Evolutionary conservation across 2,888 invertebrate genomes (phyloP).

Genomic region (Dione juno): DNA sequence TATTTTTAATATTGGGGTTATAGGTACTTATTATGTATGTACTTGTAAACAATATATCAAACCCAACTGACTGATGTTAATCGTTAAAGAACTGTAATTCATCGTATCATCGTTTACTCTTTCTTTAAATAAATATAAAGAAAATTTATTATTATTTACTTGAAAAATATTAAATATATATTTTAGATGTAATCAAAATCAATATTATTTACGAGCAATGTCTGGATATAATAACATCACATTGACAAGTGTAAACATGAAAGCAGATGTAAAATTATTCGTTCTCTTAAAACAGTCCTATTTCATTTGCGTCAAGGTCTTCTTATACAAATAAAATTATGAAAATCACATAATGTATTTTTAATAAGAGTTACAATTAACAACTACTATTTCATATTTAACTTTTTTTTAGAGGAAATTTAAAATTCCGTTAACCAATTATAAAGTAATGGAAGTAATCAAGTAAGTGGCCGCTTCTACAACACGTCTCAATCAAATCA

Average conservation of each 20-base stretch:
- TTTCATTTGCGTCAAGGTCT: background rate
- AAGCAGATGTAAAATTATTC: background rate
- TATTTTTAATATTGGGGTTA: too few relatives aligned
- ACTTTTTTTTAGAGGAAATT: slow-evolving; percentile 12
- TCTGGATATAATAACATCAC: slow-evolving; percentile 8
- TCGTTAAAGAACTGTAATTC: slow-evolving; percentile 38
- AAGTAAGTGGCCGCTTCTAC: slow-evolving; percentile 24
- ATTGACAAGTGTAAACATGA: slow-evolving; percentile 13
- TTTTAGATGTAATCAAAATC: slow-evolving; percentile 18
- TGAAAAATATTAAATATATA: slow-evolving; percentile 15
- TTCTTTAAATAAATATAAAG: slow-evolving; percentile 35
- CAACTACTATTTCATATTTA: too few relatives aligned
- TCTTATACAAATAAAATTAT: background rate
- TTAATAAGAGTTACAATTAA: too few relatives aligned
- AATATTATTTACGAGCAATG: slow-evolving; percentile 5
- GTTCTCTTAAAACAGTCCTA: background rate
- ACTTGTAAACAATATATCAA: background rate
- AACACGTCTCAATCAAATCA: slow-evolving; percentile 18
- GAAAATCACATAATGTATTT: background rate
- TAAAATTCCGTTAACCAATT: slow-evolving; percentile 31
- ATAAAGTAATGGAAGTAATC: slow-evolving; percentile 35
- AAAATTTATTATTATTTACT: slow-evolving; percentile 31
- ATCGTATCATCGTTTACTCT: slow-evolving; percentile 42
- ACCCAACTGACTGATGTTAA: slow-evolving; percentile 8
- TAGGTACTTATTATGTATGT: background rate